Evolutionary conservation across 2,113 vertebrate species (phyloP), one percentile per base, ranked within the genome.

Genomic region (Cyprinus carpio): DNA sequence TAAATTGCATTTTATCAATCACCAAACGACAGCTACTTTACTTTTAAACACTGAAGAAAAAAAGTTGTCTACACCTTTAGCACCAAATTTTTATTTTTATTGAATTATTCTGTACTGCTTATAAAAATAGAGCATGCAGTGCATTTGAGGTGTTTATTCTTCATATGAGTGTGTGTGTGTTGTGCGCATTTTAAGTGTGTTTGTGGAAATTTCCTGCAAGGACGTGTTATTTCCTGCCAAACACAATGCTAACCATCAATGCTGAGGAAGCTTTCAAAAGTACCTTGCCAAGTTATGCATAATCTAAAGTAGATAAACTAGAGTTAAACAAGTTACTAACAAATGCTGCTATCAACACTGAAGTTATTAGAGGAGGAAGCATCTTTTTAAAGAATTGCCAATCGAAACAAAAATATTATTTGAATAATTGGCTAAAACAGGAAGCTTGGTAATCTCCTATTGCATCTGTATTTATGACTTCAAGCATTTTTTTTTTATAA

Each of bases 171-270:
- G 29, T 54, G 25, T 31, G n/a, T 4, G 46, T 29, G 23, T 4
- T n/a, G n/a, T n/a, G n/a, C n/a, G 46, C 51, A 31, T n/a, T 54
- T 54, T 29, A 31, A 31, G 12, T n/a, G n/a, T 18, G 27, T 4
- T 56, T 27, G 8, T 23, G 49, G 75, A 58, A 34, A 77, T 34
- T 77, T 77, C 29, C 29, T 58, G 56, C 51, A 77, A 58, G 75
- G 51, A 58, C 51, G 18, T 34, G 18, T 56, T 77, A 54, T 58
- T n/a, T 77, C 27, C 75, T 34, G 49, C 4, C 49, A 18, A 77
- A 56, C 51, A 77, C 49, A 56, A 77, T 56, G 27, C 25, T 37
- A 23, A 37, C 16, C 18, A 71, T 10, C 4, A 71, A 23, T 56
- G 29, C 6, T 13, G 18, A 31, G 46, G 46, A 56, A 54, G 75